Percentiles rank a stretch among this genome's conserved stretches.
These are phyloP conservation scores for Platalea minor DNA, from an alignment of 2,797 vertebrate species.

Conservation along the genomic window DNA sequence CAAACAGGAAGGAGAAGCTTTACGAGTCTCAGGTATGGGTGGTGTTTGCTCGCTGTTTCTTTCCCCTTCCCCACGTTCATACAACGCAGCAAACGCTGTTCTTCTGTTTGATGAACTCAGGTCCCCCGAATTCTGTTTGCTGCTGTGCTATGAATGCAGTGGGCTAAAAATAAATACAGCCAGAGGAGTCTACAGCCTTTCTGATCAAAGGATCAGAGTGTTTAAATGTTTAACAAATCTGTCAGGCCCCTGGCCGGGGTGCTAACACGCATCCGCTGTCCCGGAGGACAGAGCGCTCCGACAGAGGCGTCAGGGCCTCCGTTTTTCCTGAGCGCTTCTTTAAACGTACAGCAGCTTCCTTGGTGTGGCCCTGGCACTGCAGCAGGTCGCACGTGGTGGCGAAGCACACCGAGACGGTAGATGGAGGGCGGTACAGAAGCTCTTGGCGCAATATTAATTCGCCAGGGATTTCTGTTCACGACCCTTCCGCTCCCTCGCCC, in stretches of 20 bases:
- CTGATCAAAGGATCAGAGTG: background rate
- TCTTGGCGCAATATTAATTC: rapidly evolving
- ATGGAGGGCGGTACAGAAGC: background rate
- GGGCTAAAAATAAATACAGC: background rate
- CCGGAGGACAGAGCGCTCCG: background rate
- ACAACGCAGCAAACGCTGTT: background rate
- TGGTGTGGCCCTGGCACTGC: background rate
- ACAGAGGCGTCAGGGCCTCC: background rate
- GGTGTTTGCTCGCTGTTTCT: rapidly evolving
- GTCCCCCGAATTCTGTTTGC: background rate
- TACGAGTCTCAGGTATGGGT: constrained; percentile 88
- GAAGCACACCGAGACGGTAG: rapidly evolving
- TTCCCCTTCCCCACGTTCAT: background rate
- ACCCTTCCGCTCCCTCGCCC: background rate
- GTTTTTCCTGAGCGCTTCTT: background rate
- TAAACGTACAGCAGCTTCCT: background rate
- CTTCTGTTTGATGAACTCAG: background rate
- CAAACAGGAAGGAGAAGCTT: constrained; percentile 90
- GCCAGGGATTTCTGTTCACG: background rate
- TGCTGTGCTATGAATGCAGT: background rate
- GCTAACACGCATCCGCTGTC: background rate
- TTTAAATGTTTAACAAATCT: background rate
- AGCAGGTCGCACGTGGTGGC: rapidly evolving
- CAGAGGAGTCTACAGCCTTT: background rate
- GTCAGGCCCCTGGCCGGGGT: background rate